Percentiles rank a stretch among this genome's conserved stretches.
These are phyloP conservation scores for Orthosia incerta DNA, from an alignment of 2,888 invertebrate genomes.

Conservation along the genomic window DNA sequence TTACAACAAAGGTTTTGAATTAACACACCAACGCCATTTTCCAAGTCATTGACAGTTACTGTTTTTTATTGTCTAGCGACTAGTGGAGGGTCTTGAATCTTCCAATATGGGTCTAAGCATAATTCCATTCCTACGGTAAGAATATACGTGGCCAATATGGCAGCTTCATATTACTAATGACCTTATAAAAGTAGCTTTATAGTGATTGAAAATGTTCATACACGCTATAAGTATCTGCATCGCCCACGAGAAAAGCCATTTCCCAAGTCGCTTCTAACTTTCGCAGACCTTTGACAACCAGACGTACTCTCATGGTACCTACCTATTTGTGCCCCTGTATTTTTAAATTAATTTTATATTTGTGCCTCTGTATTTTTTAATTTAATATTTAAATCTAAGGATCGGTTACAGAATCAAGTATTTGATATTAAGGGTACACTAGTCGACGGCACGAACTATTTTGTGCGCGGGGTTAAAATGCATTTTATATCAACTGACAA, in stretches of 20 bases:
- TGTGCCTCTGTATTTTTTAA: background rate
- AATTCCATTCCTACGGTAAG: background rate
- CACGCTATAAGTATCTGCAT: constrained; percentile 4
- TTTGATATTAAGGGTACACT: no score
- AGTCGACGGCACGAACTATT: no score
- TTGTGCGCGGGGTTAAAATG: no score
- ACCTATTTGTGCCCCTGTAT: background rate
- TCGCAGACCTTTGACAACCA: constrained; percentile 18
- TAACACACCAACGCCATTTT: background rate
- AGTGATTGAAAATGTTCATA: constrained; percentile 41
- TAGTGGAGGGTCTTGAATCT: background rate
- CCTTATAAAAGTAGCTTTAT: constrained; percentile 29
- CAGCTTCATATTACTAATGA: background rate
- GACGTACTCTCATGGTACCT: background rate
- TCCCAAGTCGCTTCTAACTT: constrained; percentile 10
- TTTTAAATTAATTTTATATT: background rate
- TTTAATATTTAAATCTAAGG: no score
- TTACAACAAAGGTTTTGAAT: constrained; percentile 1
- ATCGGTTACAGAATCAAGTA: no score
- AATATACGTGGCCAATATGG: background rate
- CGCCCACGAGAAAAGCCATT: constrained; percentile 28
- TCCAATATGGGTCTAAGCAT: background rate
- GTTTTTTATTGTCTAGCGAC: no score
- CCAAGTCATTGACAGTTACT: background rate
- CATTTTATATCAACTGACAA: no score